These are phyloP conservation scores for Dysmachus trigonus DNA, from an alignment of 2,888 invertebrate species.

Conservation along the genomic window DNA sequence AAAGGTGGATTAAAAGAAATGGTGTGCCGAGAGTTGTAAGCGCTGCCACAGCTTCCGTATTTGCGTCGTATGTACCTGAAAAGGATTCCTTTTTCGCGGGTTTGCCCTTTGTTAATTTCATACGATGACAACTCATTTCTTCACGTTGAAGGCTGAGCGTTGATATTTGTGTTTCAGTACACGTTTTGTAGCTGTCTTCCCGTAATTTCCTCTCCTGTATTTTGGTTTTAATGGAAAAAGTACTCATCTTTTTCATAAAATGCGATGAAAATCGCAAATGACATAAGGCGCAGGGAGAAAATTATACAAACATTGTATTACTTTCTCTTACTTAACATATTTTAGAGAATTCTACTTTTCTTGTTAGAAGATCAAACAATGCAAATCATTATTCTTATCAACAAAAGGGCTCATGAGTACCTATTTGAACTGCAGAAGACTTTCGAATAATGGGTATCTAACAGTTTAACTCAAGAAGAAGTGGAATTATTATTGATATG, in stretches of 20 bases:
- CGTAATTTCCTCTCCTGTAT: neutral
- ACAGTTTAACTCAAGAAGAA: no score
- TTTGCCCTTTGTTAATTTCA: neutral
- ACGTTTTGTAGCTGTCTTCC: neutral
- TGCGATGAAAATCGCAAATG: neutral
- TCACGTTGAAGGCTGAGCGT: neutral
- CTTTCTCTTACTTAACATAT: neutral
- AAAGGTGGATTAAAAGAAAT: constrained; percentile 10
- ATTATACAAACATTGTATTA: neutral
- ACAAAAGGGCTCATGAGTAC: no score
- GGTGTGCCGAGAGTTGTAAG: neutral
- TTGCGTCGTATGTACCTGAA: neutral
- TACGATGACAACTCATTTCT: neutral
- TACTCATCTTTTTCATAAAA: neutral
- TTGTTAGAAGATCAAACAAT: neutral
- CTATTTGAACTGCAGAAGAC: no score
- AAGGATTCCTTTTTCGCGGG: neutral
- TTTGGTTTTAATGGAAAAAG: neutral
- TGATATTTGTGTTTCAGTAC: neutral
- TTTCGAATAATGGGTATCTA: no score
- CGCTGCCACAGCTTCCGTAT: neutral
- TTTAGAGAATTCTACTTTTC: neutral
- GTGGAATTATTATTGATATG: no score
- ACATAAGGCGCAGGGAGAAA: neutral
- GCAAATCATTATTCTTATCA: no score